Evolutionary conservation across 1,140 invertebrate genomes (phyloP), one percentile per base, ranked within the genome.

Genomic region (Leptopilina clavipes): DNA sequence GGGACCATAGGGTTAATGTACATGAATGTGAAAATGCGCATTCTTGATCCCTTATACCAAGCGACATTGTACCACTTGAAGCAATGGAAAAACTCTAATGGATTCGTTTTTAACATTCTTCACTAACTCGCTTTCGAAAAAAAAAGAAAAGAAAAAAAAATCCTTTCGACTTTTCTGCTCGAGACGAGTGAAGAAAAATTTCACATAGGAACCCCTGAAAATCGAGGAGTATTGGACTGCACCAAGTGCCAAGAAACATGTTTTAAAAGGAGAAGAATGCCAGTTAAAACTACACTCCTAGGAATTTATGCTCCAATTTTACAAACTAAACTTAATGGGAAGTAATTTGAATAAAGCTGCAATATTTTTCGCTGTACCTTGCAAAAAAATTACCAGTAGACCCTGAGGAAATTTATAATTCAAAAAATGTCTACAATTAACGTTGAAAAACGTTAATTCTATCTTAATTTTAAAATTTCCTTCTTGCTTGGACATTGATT

Each of bases 61-160:
- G 59, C 59, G 59, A 65, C 59, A 31, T 65, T 65, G 59, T 65
- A 8, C 56, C 59, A 65, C 59, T 65, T 74, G 17, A 74, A 65
- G 56, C 48, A 75, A 37, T 22, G 70, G 70, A 76, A 78, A 79
- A 79, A 76, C 70, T 74, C 72, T 79, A 79, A 79, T 79, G 78
- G 78, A 79, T 76, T 72, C 65, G 71, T 79, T 79, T 76, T 79
- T 54, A 65, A 79, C 65, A 76, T 79, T n/a, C 77, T 72, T 74
- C 54, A 71, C 78, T 43, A 31, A 65, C 22, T 65, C 22, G 25
- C 11, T 65, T 37, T 22, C n/a, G 10, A 11, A 12, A 65, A 65
- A 59, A 65, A 65, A 31, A 31, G 14, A 40, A 40, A 40, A 40
- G 9, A 40, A 40, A 40, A 40, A 40, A 40, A 40, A 40, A 40